Percentiles rank a stretch among this genome's conserved stretches.
These are phyloP conservation scores for Leontopithecus rosalia DNA, from an alignment of 2,797 vertebrate genomes.

Conservation along the genomic window DNA sequence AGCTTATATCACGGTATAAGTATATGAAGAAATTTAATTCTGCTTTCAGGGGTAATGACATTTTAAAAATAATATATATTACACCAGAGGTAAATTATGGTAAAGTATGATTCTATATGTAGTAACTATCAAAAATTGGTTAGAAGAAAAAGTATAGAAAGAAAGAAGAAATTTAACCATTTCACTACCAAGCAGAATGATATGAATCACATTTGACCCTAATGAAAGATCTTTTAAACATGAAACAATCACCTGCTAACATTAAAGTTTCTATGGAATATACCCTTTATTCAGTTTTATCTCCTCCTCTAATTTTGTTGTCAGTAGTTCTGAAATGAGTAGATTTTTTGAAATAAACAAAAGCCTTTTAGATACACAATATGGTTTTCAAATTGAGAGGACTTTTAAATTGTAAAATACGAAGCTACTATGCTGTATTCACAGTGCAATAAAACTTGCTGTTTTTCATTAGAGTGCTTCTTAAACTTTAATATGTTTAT, in stretches of 20 bases:
- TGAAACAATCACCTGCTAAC: background rate
- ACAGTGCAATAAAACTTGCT: background rate
- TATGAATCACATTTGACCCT: background rate
- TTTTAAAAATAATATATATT: background rate
- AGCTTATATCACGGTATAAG: background rate
- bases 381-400: slow-evolving; percentile 16
- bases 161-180: slow-evolving; percentile 18
- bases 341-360: slow-evolving; percentile 17
- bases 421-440: background rate
- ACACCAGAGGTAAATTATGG: background rate
- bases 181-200: background rate
- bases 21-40: background rate
- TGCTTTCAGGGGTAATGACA: background rate
- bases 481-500: background rate
- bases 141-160: background rate
- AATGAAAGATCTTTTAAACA: background rate
- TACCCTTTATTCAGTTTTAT: background rate
- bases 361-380: background rate
- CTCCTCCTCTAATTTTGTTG: background rate
- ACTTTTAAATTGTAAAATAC: slow-evolving; percentile 6
- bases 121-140: background rate
- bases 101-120: background rate
- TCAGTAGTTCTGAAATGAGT: slow-evolving; percentile 6
- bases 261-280: background rate
- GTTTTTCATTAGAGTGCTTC: background rate